Evolutionary conservation across 2,888 invertebrate species (phyloP), one percentile per base, ranked within the genome.

Genomic region (Dioctria linearis): DNA sequence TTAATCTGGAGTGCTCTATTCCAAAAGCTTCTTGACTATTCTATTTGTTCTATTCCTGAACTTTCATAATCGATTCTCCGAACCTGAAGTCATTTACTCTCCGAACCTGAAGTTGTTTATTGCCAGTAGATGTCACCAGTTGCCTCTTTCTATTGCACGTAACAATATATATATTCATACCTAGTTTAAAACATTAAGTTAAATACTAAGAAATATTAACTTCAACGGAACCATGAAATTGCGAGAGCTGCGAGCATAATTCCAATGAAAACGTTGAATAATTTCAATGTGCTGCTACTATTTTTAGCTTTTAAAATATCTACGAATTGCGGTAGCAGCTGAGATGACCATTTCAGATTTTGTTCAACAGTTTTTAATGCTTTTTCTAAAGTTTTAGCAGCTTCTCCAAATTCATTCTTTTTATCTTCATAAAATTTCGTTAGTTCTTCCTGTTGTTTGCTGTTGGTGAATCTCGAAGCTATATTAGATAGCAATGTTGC

Each of bases 311-410:
- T 73, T 4, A 73, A 5, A 54, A 73, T 59, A 42, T n/a, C 59
- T 57, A 73, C 42, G 42, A 73, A 57, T 42, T 73, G 57, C 8
- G 76, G 83, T 80, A 88, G 80, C 42, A 85, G 85, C 1, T 78
- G 46, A 0, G 82, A 67, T 9, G 87, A 83, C 90, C 90, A 90
- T 0, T 67, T 67, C 0, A 89, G 79, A 80, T 90, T 90, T 57
- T 86, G 86, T 2, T 80, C 43, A 0, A 87, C 88, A 3, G 84
- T 85, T 2, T 46, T 83, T 25, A 86, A 85, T 0, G 89, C 88
- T 3, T 82, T 81, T 8, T 82, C 78, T 51, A 88, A 80, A 4
- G 86, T 87, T 1, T 82, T 46, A 0, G 82, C 81, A 0, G 87
- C 85, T n/a, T 78, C 82, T n/a, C 86, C 87, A 13, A 89, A 87